Base-by-base conservation (phyloP, 92 coral and sea anemone species). In the Plumapathes pennacea region DNA sequence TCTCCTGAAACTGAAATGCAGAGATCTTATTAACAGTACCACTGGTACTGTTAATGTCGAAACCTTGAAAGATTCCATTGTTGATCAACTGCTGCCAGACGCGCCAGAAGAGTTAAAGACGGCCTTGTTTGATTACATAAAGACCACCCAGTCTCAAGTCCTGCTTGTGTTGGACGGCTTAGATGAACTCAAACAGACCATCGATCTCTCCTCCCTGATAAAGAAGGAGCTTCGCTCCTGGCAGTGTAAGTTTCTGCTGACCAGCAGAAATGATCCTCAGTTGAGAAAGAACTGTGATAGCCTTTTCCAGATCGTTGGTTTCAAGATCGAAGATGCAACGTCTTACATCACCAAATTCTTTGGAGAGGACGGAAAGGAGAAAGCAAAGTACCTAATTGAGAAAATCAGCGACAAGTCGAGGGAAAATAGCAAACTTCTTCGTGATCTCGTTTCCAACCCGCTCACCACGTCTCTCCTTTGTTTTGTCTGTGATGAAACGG, bases 131-230 rank as follows among this genome's bases (percentile, higher is more conserved):
- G 32, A 60, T 3, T 23, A 43, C 8, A 26, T 71, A 13, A 51
- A 32, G 10, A 32, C 27, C 25, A 48, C 47, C 42, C 77, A 70
- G 51, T 46, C 52, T 21, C 31, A 22, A 0, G 64, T 36, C 12
- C 58, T 59, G 23, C 27, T 71, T n/a, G 32, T 72, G 15, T 69
- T 60, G 36, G 78, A 60, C 39, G 78, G 71, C 9, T 61, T 71
- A 15, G 71, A 71, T 40, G 78, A 71, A 50, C n/a, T n/a, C n/a
- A n/a, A n/a, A n/a, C n/a, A n/a, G n/a, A n/a, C n/a, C n/a, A n/a
- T n/a, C n/a, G 17, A 27, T 3, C 50, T 71, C 12, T 32, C 34
- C 18, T 3, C 19, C 30, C 24, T 46, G 15, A 18, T 33, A 21
- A 45, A 37, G 1, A 46, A 33, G 9, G 24, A 5, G 1, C 60